These are phyloP conservation scores for Actenoides lindsayi DNA, from an alignment of 2,113 vertebrate genomes.

Conservation along the genomic window DNA sequence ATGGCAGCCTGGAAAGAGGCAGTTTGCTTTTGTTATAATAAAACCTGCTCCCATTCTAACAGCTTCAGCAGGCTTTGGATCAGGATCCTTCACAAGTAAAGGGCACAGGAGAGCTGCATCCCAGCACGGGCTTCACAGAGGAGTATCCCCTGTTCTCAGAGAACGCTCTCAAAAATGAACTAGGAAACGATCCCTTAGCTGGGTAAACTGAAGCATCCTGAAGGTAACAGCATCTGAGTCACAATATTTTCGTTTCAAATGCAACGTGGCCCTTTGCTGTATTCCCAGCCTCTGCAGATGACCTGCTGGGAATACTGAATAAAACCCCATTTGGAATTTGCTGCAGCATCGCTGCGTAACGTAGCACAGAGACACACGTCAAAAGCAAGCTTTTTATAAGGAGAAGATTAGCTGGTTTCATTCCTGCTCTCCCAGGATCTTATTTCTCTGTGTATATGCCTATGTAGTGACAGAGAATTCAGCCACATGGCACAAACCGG, in stretches of 20 bases:
- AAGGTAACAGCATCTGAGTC: neutral
- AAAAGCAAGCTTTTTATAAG: neutral
- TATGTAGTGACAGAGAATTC: neutral
- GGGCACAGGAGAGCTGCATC: neutral
- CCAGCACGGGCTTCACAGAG: neutral
- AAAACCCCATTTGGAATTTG: slow-evolving; percentile 3
- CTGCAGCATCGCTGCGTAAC: neutral
- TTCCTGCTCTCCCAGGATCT: neutral
- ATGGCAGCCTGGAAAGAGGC: neutral
- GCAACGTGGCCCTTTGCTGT: neutral
- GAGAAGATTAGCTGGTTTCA: neutral
- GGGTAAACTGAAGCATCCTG: neutral
- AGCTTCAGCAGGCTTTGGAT: neutral
- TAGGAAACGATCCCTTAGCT: neutral
- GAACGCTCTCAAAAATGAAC: neutral
- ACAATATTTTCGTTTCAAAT: neutral
- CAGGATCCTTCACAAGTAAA: neutral
- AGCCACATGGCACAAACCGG: neutral
- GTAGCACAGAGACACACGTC: neutral
- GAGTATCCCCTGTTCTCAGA: neutral
- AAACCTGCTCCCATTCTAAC: neutral
- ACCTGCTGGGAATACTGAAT: slow-evolving; percentile 37
- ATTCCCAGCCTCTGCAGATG: neutral
- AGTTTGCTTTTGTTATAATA: neutral
- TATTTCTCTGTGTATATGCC: neutral